Evolutionary conservation across 2,888 invertebrate species (phyloP).

Genomic region (Drepana falcataria): DNA sequence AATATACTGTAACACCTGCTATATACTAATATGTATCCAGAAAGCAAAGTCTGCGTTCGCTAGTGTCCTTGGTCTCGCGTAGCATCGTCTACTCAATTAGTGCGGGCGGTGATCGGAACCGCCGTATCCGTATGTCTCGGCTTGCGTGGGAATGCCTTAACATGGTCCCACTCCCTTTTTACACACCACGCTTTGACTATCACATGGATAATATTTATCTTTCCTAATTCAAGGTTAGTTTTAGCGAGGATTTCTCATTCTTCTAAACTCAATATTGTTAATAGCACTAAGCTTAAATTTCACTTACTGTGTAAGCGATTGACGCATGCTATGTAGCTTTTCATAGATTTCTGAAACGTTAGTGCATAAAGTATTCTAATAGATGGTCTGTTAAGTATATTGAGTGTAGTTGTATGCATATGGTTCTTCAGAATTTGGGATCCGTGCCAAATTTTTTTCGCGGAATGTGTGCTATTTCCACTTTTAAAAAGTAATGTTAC

Average conservation of each 20-base stretch:
- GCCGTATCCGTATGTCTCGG: conserved; percentile 54
- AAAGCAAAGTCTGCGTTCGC: conserved; percentile 6
- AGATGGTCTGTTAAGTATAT: background rate
- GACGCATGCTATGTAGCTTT: no score
- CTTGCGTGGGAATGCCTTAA: conserved; percentile 60
- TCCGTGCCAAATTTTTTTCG: conserved; percentile 37
- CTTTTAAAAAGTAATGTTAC: conserved; percentile 14
- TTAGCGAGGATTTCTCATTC: no score
- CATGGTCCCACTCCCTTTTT: conserved; percentile 41
- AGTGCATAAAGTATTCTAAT: no score
- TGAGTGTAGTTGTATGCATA: conserved; percentile 12
- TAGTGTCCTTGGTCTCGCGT: conserved; percentile 44
- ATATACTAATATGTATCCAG: no score
- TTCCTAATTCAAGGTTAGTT: no score
- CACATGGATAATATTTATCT: background rate
- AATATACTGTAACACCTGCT: no score
- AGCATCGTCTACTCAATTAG: conserved; percentile 62
- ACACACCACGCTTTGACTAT: conserved; percentile 19
- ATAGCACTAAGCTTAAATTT: no score
- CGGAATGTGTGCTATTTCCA: conserved; percentile 35
- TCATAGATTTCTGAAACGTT: no score
- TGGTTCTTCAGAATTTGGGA: conserved; percentile 33
- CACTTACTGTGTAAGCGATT: no score
- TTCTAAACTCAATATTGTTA: no score
- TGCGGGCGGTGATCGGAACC: conserved; percentile 69